Percentiles rank a stretch among this genome's conserved stretches.
These are phyloP conservation scores for Watersipora subatra DNA, from an alignment of 1,140 invertebrate species.

Conservation along the genomic window DNA sequence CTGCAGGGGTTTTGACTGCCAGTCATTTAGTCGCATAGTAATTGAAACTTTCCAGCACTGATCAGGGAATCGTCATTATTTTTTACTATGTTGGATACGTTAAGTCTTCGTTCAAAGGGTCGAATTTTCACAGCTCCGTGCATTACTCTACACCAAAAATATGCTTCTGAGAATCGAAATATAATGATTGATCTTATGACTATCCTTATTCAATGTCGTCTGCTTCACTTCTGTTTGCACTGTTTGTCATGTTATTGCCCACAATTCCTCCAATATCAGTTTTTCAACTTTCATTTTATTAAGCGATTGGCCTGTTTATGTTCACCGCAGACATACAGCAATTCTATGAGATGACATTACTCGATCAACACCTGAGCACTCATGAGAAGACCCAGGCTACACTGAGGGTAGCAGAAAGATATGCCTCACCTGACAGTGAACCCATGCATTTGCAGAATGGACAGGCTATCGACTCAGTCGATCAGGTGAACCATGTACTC, in stretches of 20 bases:
- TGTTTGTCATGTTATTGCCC: not conserved
- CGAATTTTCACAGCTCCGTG: no score
- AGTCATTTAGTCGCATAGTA: no score
- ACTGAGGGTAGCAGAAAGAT: constrained; percentile 64
- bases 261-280: not conserved
- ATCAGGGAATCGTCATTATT: no score
- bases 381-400: constrained; percentile 92
- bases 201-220: constrained; percentile 4
- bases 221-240: not conserved
- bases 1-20: no score
- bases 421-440: no score
- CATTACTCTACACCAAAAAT: not conserved
- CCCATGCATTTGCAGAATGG: no score
- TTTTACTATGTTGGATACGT: no score
- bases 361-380: constrained; percentile 84
- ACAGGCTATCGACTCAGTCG: no score
- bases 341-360: constrained; percentile 88
- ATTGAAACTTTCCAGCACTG: no score
- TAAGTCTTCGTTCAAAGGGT: no score
- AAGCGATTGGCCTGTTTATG: constrained; percentile 11
- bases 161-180: constrained; percentile 7
- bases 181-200: constrained; percentile 9
- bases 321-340: constrained; percentile 87
- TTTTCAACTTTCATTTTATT: not conserved
- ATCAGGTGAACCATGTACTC: no score